phyloP scores from a whole-genome alignment of 2,888 invertebrate genomes.

The Kuschelorhynchus macadamiae region DNA sequence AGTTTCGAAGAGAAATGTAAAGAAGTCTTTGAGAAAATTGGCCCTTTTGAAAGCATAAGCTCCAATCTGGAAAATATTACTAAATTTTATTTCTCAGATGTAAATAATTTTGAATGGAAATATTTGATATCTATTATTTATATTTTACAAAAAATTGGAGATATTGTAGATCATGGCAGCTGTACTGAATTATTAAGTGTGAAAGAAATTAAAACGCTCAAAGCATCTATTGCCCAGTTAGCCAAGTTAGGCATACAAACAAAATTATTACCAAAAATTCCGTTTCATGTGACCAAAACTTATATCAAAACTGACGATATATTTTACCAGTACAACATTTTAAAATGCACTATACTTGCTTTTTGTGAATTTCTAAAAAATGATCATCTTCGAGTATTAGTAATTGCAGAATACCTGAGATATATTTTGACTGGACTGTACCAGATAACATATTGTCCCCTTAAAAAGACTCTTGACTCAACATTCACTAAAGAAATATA shows the following conservation, averaged over 20 bases:
- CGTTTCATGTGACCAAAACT: slow-evolving; percentile 52
- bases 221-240: slow-evolving; percentile 75
- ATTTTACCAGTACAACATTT: slow-evolving; percentile 70
- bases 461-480: slow-evolving; percentile 73
- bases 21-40: slow-evolving; percentile 45
- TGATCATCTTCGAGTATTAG: slow-evolving; percentile 72
- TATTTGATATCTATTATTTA: slow-evolving; percentile 69
- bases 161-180: slow-evolving; percentile 54
- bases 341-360: slow-evolving; percentile 71
- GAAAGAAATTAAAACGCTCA: slow-evolving; percentile 76
- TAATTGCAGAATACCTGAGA: slow-evolving; percentile 73
- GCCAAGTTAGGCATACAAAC: slow-evolving; percentile 78
- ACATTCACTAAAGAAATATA: slow-evolving; percentile 74
- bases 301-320: slow-evolving; percentile 61
- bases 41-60: slow-evolving; percentile 40
- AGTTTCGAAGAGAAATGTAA: slow-evolving; percentile 23
- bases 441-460: slow-evolving; percentile 78
- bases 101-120: slow-evolving; percentile 63
- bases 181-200: slow-evolving; percentile 73
- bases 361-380: slow-evolving; percentile 70
- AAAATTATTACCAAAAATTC: slow-evolving; percentile 73
- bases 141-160: slow-evolving; percentile 66
- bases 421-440: slow-evolving; percentile 78
- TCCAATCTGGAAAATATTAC: slow-evolving; percentile 34
- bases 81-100: slow-evolving; percentile 49